Conservation (phyloP, 2,113 vertebrate species). For the Ameiurus melas region DNA sequence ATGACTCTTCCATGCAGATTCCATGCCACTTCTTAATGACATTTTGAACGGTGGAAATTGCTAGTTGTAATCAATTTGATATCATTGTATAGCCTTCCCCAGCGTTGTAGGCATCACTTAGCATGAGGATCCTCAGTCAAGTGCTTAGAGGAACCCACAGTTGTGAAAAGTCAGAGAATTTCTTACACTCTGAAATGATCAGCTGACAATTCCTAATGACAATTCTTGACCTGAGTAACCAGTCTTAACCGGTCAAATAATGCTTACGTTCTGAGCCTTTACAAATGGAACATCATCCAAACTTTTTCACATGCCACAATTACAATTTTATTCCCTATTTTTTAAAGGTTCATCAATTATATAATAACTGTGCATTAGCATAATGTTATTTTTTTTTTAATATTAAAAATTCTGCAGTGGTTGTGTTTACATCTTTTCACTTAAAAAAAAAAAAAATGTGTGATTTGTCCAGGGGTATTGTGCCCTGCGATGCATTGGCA, state of each 20-base stretch:
- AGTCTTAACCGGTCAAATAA: no score
- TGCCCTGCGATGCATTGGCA: no score
- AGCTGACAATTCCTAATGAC: background rate
- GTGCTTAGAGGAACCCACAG: background rate
- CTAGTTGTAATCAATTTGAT: background rate
- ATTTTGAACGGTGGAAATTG: background rate
- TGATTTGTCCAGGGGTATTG: no score
- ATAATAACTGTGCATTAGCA: no score
- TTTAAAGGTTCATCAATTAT: background rate
- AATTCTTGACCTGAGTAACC: no score
- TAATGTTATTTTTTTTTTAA: no score
- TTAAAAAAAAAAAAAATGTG: no score
- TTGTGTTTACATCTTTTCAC: background rate
- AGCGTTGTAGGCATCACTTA: background rate
- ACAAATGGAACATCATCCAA: background rate
- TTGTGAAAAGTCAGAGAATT: background rate
- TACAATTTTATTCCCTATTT: background rate
- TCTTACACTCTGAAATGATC: background rate
- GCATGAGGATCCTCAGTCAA: background rate
- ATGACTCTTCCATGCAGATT: constrained; percentile 1
- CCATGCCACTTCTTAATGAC: background rate
- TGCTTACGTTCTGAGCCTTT: background rate
- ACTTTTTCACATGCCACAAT: background rate
- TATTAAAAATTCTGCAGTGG: background rate
- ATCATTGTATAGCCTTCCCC: background rate